phyloP scores from a whole-genome alignment of 2,797 vertebrate genomes.

The Tokudaia tokunoshimensis region DNA sequence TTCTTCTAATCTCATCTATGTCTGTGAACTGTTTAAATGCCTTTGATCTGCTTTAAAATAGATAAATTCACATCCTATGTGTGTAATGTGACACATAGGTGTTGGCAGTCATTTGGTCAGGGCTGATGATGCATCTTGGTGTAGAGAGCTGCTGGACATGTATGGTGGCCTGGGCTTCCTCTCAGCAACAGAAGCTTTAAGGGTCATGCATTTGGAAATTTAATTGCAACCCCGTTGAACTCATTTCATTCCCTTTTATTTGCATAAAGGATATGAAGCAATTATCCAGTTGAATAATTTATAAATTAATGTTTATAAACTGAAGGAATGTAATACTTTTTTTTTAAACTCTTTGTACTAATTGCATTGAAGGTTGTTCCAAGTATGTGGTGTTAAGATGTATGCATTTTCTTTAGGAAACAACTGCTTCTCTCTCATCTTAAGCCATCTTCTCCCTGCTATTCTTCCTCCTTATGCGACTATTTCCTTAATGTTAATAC shows the following conservation, averaged over 20 bases:
- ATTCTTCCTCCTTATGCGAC: not conserved
- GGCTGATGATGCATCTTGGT: not conserved
- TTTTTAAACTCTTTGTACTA: not conserved
- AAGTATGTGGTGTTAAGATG: not conserved
- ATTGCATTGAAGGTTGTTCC: not conserved
- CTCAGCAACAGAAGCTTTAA: not conserved
- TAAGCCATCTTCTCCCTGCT: not conserved
- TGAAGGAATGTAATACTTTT: not conserved
- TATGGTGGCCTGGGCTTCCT: not conserved
- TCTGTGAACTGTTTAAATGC: not conserved
- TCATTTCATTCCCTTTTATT: conserved; percentile 8
- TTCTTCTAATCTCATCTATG: not conserved
- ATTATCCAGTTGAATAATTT: not conserved
- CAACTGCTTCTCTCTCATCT: not conserved
- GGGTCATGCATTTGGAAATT: not conserved
- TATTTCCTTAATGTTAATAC: not conserved
- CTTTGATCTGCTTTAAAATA: not conserved
- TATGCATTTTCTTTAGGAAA: not conserved
- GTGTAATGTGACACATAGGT: not conserved
- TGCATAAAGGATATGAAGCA: not conserved
- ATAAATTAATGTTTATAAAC: not conserved
- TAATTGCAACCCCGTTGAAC: not conserved
- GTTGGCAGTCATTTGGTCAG: not conserved
- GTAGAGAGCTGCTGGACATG: no score
- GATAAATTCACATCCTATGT: not conserved